These are phyloP conservation scores for Synanceia verrucosa DNA, from an alignment of 2,797 vertebrate species.

Conservation along the genomic window DNA sequence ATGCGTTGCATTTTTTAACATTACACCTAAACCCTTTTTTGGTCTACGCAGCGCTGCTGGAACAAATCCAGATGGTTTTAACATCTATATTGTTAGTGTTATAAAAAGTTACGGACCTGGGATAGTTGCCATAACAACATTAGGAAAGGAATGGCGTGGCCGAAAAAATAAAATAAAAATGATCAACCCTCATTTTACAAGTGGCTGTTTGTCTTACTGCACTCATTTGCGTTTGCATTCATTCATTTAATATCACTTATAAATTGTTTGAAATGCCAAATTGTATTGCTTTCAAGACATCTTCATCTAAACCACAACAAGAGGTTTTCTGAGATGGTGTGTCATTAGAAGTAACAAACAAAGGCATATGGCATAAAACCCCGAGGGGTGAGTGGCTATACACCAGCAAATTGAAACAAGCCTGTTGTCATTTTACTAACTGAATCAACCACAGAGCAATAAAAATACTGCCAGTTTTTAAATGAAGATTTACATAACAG, in stretches of 20 bases:
- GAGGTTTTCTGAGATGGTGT: slow-evolving; percentile 28
- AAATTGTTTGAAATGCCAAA: slow-evolving; percentile 19
- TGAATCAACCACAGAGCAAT: slow-evolving; percentile 49
- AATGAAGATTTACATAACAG: slow-evolving; percentile 29
- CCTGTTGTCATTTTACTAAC: slow-evolving; percentile 47
- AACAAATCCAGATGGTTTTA: slow-evolving; percentile 31
- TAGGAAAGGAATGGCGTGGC: slow-evolving; percentile 31
- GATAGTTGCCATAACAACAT: slow-evolving; percentile 38
- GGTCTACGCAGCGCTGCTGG: slow-evolving; percentile 25
- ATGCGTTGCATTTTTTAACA: slow-evolving; percentile 51
- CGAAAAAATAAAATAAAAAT: slow-evolving; percentile 8
- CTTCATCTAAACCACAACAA: slow-evolving; percentile 31
- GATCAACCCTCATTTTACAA: slow-evolving; percentile 6
- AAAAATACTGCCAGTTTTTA: slow-evolving; percentile 20
- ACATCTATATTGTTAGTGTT: slow-evolving; percentile 52
- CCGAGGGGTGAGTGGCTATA: slow-evolving; percentile 37
- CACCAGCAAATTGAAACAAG: slow-evolving; percentile 56
- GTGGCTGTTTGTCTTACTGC: background rate
- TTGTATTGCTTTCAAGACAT: slow-evolving; percentile 34
- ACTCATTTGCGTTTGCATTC: slow-evolving; percentile 20
- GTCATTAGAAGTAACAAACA: slow-evolving; percentile 54
- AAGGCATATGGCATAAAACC: slow-evolving; percentile 44
- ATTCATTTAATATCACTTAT: slow-evolving; percentile 17
- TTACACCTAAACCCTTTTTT: slow-evolving; percentile 46
- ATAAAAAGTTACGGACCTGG: slow-evolving; percentile 36